Conservation (phyloP, 1,140 invertebrate species). For the Drosophila albomicans region DNA sequence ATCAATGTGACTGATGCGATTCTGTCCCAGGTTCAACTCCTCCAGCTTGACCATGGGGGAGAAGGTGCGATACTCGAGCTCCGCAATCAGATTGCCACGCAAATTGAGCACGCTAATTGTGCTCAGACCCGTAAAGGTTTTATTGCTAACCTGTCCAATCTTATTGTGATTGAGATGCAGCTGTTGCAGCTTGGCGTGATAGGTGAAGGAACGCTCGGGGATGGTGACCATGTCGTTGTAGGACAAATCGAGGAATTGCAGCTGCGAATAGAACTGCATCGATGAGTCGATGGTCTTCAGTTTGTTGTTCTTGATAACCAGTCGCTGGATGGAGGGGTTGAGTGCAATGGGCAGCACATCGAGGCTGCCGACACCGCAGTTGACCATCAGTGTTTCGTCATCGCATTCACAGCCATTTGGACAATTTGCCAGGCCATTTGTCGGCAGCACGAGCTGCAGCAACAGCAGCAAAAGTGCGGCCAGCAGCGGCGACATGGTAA, state of each 20-base stretch:
- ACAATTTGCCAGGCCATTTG: conserved; percentile 87
- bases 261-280: conserved; percentile 93
- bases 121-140: conserved; percentile 91
- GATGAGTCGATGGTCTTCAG: conserved; percentile 94
- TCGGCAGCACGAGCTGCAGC: conserved; percentile 31
- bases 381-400: conserved; percentile 94
- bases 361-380: conserved; percentile 92
- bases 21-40: conserved; percentile 94
- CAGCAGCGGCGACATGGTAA: conserved; percentile 72
- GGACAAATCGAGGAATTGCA: conserved; percentile 93
- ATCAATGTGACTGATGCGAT: conserved; percentile 93
- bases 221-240: conserved; percentile 93
- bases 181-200: conserved; percentile 92
- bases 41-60: conserved; percentile 90
- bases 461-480: conserved; percentile 29
- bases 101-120: conserved; percentile 92
- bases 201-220: conserved; percentile 91
- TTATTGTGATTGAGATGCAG: conserved; percentile 94
- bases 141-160: conserved; percentile 91
- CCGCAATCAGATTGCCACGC: conserved; percentile 92
- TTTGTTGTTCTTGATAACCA: conserved; percentile 93
- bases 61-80: conserved; percentile 91
- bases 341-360: conserved; percentile 96
- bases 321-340: conserved; percentile 94
- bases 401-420: conserved; percentile 93